Base-by-base conservation (phyloP, 2,113 vertebrate genomes). In the Oncorhynchus gorbuscha region DNA sequence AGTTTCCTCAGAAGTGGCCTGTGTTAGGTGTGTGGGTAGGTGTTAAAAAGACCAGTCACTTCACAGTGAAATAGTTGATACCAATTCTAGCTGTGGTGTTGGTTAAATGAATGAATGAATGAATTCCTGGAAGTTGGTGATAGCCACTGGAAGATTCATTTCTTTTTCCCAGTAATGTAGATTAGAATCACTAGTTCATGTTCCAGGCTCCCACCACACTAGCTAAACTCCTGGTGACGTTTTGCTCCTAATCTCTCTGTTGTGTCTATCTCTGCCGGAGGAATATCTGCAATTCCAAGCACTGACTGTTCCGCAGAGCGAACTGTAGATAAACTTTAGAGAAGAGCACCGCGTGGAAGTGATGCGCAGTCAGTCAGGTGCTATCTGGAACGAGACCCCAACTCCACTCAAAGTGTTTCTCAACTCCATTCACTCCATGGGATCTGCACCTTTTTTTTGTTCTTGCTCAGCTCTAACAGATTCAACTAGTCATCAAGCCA, bases 171-270 rank as follows among this genome's bases (percentile, higher is more conserved):
- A 51, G 14, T 51, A 51, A 55, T 55, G 49, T 18, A 18, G 49
- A 55, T 55, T 83, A 72, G 76, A 87, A 69, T 55, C 49, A 55
- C 49, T 55, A 55, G 49, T 55, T 55, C 6, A 30, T 82, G 76
- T 85, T 84, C 83, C 76, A 83, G 58, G 66, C 80, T 86, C 81
- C 84, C 76, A 81, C 82, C 74, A 84, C 69, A 61, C 16, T 30
- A 65, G 75, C 8, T 45, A 45, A 45, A 45, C 39, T 45, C 39
- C 9, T 9, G 1, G 39, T 48, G 64, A 72, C 20, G 71, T 39
- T 5, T 30, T 55, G 28, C 20, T 12, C 13, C 3, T 76, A 77
- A 81, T 77, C 58, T 69, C 24, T 32, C 39, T 45, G 26, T 75
- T 72, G 68, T 75, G 62, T 66, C 39, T 67, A 32, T 35, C 58